These are phyloP conservation scores for Leptopilina clavipes DNA, from an alignment of 1,140 invertebrate species.

Conservation along the genomic window DNA sequence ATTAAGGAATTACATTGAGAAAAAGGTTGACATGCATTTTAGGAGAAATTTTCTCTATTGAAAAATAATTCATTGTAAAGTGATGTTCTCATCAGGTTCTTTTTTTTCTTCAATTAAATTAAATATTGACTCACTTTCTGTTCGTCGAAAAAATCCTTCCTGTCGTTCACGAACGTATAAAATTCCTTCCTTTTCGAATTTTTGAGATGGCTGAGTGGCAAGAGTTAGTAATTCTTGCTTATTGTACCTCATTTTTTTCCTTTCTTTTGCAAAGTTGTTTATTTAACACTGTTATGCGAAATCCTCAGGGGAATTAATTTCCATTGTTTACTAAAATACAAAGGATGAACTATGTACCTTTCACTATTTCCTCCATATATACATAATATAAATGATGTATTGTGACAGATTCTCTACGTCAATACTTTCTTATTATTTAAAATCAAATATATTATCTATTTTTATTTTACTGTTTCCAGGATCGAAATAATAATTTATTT, in stretches of 20 bases:
- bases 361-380: conserved; percentile 11
- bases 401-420: conserved; percentile 10
- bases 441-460: neutral
- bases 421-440: conserved; percentile 1
- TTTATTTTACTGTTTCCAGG: neutral
- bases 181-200: conserved; percentile 94
- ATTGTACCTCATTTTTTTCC: conserved; percentile 89
- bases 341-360: conserved; percentile 33
- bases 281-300: conserved; percentile 40
- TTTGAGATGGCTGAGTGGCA: conserved; percentile 88
- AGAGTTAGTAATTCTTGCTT: conserved; percentile 89
- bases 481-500: neutral
- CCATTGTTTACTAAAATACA: conserved; percentile 37
- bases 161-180: conserved; percentile 90
- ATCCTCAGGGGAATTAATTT: conserved; percentile 22
- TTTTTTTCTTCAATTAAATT: neutral
- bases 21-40: neutral
- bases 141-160: conserved; percentile 92
- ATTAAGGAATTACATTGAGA: conserved; percentile 10
- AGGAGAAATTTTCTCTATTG: neutral
- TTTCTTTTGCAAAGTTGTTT: neutral
- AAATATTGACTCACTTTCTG: conserved; percentile 84
- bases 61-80: neutral
- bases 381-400: neutral
- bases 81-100: neutral